A percentile compares a stretch with the other conserved stretches of the same genome.
phyloP scores from a whole-genome alignment of 2,113 vertebrate genomes.

The Amphiprion percula region DNA sequence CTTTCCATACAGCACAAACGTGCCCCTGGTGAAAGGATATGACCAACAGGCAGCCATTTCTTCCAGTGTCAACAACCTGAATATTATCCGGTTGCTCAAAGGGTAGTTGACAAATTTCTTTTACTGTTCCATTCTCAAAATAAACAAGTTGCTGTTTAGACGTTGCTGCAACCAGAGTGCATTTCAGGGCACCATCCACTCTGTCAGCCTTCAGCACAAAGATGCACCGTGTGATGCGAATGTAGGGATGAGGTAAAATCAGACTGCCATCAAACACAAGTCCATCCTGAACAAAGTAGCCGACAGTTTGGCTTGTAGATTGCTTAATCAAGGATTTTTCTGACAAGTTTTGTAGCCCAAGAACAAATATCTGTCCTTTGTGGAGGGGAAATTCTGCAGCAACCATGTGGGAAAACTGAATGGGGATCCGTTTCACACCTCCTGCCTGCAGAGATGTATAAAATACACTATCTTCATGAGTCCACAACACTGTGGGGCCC shows the following conservation, averaged over 20 bases:
- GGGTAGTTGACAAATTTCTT: conserved; percentile 88
- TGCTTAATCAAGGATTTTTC: conserved; percentile 28
- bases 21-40: conserved; percentile 85
- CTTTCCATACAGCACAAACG: conserved; percentile 87
- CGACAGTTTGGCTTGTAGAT: conserved; percentile 76
- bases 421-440: conserved; percentile 80
- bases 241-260: conserved; percentile 90
- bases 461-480: conserved; percentile 78
- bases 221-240: conserved; percentile 83
- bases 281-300: conserved; percentile 82
- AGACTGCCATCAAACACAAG: conserved; percentile 70
- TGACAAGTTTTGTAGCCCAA: conserved; percentile 78
- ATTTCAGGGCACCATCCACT: conserved; percentile 67
- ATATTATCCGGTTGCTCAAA: conserved; percentile 85
- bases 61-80: conserved; percentile 80
- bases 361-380: conserved; percentile 80
- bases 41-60: conserved; percentile 82
- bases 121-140: conserved; percentile 88
- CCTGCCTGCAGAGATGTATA: conserved; percentile 79
- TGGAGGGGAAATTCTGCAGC: conserved; percentile 83
- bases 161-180: conserved; percentile 85
- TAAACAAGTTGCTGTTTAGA: conserved; percentile 88
- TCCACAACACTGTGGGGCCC: conserved; percentile 92
- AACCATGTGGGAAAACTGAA: conserved; percentile 83
- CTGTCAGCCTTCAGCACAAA: conserved; percentile 77